Conservation (phyloP, 2,113 vertebrate genomes). For the Pholis gunnellus region DNA sequence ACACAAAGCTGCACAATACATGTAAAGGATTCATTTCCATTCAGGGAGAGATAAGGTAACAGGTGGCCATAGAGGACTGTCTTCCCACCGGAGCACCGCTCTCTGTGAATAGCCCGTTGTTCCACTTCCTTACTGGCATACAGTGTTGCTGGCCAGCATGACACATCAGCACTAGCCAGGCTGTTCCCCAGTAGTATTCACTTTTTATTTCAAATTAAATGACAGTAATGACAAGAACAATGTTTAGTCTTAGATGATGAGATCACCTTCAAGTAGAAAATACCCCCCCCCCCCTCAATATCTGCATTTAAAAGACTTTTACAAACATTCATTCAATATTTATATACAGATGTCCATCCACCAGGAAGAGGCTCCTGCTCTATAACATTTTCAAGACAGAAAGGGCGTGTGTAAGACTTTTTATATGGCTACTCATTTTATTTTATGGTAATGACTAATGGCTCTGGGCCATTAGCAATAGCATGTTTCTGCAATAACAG, state of each 20-base stretch:
- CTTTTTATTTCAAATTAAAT: not conserved
- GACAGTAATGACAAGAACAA: not conserved
- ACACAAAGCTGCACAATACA: conserved; percentile 11
- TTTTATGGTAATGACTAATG: conserved; percentile 51
- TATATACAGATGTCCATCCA: not conserved
- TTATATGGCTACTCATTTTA: conserved; percentile 36
- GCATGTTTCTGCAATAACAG: conserved; percentile 22
- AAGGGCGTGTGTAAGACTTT: conserved; percentile 14
- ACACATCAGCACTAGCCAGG: not conserved
- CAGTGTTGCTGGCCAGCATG: not conserved
- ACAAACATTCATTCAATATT: not conserved
- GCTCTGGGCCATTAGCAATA: conserved; percentile 39
- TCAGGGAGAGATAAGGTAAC: conserved; percentile 50
- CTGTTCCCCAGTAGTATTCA: not conserved
- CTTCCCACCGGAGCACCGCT: conserved; percentile 22
- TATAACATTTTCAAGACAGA: conserved; percentile 6
- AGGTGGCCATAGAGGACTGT: conserved; percentile 40
- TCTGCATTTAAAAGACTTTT: conserved; percentile 1
- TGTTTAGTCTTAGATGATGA: conserved; percentile 1
- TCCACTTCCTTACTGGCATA: not conserved
- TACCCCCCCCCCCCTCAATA: not conserved
- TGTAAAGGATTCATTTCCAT: conserved; percentile 61
- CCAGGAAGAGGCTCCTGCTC: conserved; percentile 8
- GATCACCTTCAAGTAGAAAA: not conserved
- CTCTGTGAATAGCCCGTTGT: not conserved